phyloP scores from a whole-genome alignment of 2,797 vertebrate genomes.

The Phrynocephalus guinanensis region DNA sequence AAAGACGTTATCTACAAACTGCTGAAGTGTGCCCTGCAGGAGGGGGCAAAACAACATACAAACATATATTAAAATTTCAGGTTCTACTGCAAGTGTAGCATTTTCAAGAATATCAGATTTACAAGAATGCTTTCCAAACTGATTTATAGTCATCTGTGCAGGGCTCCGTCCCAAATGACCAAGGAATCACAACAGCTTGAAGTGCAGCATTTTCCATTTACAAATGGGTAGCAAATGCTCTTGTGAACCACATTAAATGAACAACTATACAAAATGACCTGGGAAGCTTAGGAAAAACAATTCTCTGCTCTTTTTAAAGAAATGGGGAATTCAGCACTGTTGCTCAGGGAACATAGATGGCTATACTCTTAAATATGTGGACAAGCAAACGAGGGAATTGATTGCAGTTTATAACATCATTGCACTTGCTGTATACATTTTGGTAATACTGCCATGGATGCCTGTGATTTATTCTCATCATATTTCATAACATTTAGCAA shows the following conservation, averaged over 20 bases:
- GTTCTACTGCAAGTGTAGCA: constrained; percentile 3
- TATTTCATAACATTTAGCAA: neutral
- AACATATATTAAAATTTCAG: constrained; percentile 21
- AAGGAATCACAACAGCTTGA: neutral
- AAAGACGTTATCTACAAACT: constrained; percentile 99
- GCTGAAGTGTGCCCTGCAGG: constrained; percentile 94
- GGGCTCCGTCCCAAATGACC: constrained; percentile 32
- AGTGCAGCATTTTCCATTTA: constrained; percentile 13
- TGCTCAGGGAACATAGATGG: neutral
- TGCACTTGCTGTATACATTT: accelerated
- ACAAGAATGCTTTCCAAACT: constrained; percentile 31
- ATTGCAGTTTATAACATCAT: neutral
- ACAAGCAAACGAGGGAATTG: constrained; percentile 3
- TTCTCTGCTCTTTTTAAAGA: constrained; percentile 37
- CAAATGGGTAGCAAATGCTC: constrained; percentile 36
- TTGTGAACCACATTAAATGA: constrained; percentile 41
- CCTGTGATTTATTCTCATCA: neutral
- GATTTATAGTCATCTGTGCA: constrained; percentile 6
- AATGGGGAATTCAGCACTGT: constrained; percentile 1
- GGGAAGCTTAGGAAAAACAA: constrained; percentile 38
- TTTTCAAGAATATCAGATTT: constrained; percentile 1
- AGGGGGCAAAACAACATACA: neutral
- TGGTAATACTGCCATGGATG: neutral
- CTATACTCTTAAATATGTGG: constrained; percentile 26
- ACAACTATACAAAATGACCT: constrained; percentile 21